Base-by-base conservation (phyloP, 1,140 invertebrate species). In the Brachionus calyciflorus region DNA sequence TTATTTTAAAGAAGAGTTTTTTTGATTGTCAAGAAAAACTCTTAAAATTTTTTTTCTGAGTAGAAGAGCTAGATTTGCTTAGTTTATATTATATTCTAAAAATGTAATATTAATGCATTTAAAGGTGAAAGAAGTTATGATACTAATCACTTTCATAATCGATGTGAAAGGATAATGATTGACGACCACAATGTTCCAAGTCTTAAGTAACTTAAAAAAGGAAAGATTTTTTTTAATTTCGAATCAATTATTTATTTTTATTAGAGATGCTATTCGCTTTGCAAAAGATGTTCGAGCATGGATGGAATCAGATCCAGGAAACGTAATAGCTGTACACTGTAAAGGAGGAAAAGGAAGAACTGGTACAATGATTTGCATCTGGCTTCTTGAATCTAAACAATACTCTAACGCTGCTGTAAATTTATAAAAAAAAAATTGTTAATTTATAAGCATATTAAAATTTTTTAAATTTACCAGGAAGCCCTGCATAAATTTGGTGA, bases 141-240 rank as follows among this genome's bases (percentile, higher is more conserved):
- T 81, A 82, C 84, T 46, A 79, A 78, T 5, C 83, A 86, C 70
- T 90, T 90, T 80, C 84, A 89, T 78, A 83, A 85, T 49, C 81
- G 85, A 77, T 88, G 89, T 10, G 84, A 87, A 77, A 81, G 87
- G 76, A 84, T 86, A 77, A 83, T 82, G 48, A 88, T 89, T 77
- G 88, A 88, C 81, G 89, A 89, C 80, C 89, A 89, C 80, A 89
- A 89, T 82, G 88, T 89, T 3, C 89, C 89, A 33, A 83, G 82
- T 12, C 79, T 89, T 3, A 82, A 83, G 85, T 87, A 84, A 81
- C 83, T 84, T 70, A 80, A 77, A 41, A 77, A n/a, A n/a, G n/a
- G n/a, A n/a, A n/a, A n/a, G n/a, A n/a, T n/a, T n/a, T n/a, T n/a
- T n/a, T n/a, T n/a, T n/a, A n/a, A n/a, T n/a, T n/a, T n/a, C n/a